Evolutionary conservation across 2,888 invertebrate genomes (phyloP).

Genomic region (Rhingia campestris): DNA sequence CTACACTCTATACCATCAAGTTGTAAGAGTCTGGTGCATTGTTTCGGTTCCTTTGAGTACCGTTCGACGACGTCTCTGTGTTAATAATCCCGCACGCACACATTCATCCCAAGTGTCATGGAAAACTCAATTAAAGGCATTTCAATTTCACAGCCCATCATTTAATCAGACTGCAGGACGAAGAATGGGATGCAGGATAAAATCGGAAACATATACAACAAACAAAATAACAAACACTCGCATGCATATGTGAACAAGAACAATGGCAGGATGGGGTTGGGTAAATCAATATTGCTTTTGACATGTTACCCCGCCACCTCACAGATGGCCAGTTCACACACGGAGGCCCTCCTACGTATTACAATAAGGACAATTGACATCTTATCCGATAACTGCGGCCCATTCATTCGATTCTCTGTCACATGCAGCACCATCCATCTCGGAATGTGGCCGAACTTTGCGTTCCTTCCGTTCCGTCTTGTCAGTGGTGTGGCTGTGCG

Average conservation of each 20-base stretch:
- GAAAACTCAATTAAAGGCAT: slow-evolving; percentile 68
- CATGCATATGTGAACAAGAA: not conserved
- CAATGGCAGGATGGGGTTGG: not conserved
- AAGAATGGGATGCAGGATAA: slow-evolving; percentile 9
- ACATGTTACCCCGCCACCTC: slow-evolving; percentile 18
- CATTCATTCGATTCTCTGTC: slow-evolving; percentile 48
- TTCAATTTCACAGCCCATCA: slow-evolving; percentile 62
- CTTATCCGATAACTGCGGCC: slow-evolving; percentile 58
- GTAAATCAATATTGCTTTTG: slow-evolving; percentile 65
- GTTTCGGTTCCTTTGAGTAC: too few relatives aligned
- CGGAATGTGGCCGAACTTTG: slow-evolving; percentile 38
- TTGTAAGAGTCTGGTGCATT: not conserved
- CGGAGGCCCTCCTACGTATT: not conserved
- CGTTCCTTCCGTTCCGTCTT: slow-evolving; percentile 3
- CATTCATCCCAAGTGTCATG: slow-evolving; percentile 37
- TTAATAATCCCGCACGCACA: not conserved
- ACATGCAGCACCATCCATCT: slow-evolving; percentile 25
- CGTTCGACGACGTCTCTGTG: too few relatives aligned
- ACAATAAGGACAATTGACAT: slow-evolving; percentile 57
- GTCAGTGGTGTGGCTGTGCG: not conserved
- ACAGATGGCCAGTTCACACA: slow-evolving; percentile 20
- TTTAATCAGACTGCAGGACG: slow-evolving; percentile 34
- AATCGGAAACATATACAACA: not conserved
- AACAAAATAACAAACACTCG: not conserved
- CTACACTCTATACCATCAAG: not conserved